These are phyloP conservation scores for Rhingia rostrata DNA, from an alignment of 2,888 invertebrate species.

Conservation along the genomic window DNA sequence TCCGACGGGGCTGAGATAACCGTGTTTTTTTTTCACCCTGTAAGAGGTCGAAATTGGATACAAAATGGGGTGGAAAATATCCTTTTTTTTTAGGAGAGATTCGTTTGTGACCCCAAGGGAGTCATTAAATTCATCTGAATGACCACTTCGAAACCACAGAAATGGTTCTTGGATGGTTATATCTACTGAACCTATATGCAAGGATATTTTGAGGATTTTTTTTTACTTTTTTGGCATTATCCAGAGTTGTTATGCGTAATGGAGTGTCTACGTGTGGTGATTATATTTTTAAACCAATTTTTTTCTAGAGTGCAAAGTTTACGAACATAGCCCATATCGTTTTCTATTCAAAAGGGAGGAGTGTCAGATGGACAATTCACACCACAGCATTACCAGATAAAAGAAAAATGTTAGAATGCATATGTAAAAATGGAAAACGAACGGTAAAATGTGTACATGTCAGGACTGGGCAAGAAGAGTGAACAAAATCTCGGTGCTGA, in stretches of 20 bases:
- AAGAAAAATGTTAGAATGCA: slow-evolving; percentile 3
- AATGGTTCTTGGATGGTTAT: slow-evolving; percentile 31
- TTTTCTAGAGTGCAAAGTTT: slow-evolving; percentile 12
- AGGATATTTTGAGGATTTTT: background rate
- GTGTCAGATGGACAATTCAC: slow-evolving; percentile 18
- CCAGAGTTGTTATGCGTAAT: slow-evolving; percentile 41
- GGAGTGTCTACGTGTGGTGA: slow-evolving; percentile 48
- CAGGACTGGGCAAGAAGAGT: background rate
- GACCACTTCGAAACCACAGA: slow-evolving; percentile 56
- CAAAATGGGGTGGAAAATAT: slow-evolving; percentile 73
- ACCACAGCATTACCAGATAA: slow-evolving; percentile 53
- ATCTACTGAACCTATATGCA: background rate
- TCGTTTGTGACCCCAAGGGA: slow-evolving; percentile 58
- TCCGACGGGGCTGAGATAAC: slow-evolving; percentile 62
- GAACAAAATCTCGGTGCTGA: slow-evolving; percentile 50
- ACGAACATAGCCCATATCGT: slow-evolving; percentile 52
- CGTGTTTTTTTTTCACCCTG: slow-evolving; percentile 51
- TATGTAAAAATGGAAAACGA: background rate
- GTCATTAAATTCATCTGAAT: slow-evolving; percentile 71
- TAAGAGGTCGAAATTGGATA: slow-evolving; percentile 50
- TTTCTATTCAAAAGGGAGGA: slow-evolving; percentile 40
- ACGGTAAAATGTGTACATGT: background rate
- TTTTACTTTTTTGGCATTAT: slow-evolving; percentile 12
- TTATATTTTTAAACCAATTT: slow-evolving; percentile 10
- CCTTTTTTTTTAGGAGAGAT: slow-evolving; percentile 21